Base-by-base conservation (phyloP, 1,140 invertebrate species). In the Coenobita brevimanus region DNA sequence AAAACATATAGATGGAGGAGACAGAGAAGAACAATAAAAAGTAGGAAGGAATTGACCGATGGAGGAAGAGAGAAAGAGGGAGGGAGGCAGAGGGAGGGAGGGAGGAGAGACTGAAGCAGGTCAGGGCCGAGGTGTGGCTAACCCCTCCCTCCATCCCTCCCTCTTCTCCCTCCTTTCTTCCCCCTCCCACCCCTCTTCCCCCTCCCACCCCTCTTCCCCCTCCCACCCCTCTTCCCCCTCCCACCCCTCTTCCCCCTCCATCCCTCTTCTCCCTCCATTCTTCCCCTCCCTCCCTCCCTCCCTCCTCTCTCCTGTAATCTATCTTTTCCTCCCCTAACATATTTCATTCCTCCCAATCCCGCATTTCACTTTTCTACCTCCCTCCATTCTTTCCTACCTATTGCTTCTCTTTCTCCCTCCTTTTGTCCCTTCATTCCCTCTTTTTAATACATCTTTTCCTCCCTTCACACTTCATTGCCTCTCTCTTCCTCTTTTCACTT, bases 111-210 rank as follows among this genome's bases (percentile, higher is more conserved):
- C 38, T 38, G 8, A 69, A 71, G 43, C 41, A 27, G 69, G 69
- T 71, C 64, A 83, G 81, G 81, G 69, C 4, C 81, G 64, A 83
- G 81, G 81, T 73, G 79, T 81, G 79, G 54, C 73, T 73, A 30
- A 36, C 3, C 3, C 21, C 21, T 64, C 62, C 62, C 3, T 64
- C 62, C 62, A n/a, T 64, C 62, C 62, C 62, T 64, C 21, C 21
- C 21, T 64, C 3, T 30, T 30, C 33, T 30, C 62, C 62, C 33
- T 30, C 62, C 62, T 64, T n/a, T n/a, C n/a, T n/a, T n/a, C n/a
- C 62, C 64, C 27, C 30, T 4, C 27, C 64, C 1, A 30, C n/a
- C 27, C 8, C 6, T 6, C 21, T 69, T 6, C 24, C 30, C 8
- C 33, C 17, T 71, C 24, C n/a, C 17, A 38, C 33, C 27, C 3